A percentile compares a stretch with the other conserved stretches of the same genome.
These are phyloP conservation scores for Elymnias hypermnestra DNA, from an alignment of 1,140 invertebrate species.

Conservation along the genomic window DNA sequence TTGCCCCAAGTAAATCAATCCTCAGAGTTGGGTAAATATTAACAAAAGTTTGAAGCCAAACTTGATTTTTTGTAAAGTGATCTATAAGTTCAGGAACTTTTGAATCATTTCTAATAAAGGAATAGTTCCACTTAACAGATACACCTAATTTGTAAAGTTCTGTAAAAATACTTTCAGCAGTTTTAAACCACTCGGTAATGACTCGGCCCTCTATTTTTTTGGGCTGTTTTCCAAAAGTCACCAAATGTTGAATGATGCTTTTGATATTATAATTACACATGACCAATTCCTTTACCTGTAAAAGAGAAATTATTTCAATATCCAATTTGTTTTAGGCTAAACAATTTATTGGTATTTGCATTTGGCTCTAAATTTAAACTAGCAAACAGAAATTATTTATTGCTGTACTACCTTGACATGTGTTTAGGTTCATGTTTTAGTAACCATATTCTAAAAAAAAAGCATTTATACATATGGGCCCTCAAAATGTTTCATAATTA, in stretches of 20 bases:
- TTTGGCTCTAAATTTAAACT: too few relatives aligned
- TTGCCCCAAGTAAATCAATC: constrained; percentile 24
- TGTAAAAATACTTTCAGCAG: constrained; percentile 23
- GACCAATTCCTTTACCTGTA: constrained; percentile 24
- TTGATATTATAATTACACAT: constrained; percentile 18
- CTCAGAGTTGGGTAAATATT: constrained; percentile 22
- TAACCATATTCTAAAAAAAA: too few relatives aligned
- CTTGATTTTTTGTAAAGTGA: constrained; percentile 17
- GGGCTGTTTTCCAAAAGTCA: constrained; percentile 23
- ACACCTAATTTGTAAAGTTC: constrained; percentile 19
- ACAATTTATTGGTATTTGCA: too few relatives aligned
- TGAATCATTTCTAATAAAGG: constrained; percentile 3
- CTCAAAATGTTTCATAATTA: too few relatives aligned
- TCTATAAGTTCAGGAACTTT: constrained; percentile 15
- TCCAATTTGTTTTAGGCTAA: too few relatives aligned
- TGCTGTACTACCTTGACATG: too few relatives aligned
- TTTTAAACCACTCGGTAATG: constrained; percentile 22
- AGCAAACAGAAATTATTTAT: too few relatives aligned
- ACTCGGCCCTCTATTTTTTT: constrained; percentile 22
- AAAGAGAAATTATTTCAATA: too few relatives aligned
- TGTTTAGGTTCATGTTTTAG: too few relatives aligned
- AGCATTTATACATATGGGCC: too few relatives aligned
- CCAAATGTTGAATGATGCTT: constrained; percentile 13
- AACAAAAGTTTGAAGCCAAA: constrained; percentile 26
- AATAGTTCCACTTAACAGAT: constrained; percentile 15